Evolutionary conservation across 2,113 vertebrate species (phyloP), one percentile per base, ranked within the genome.

Genomic region (Podilymbus podiceps): DNA sequence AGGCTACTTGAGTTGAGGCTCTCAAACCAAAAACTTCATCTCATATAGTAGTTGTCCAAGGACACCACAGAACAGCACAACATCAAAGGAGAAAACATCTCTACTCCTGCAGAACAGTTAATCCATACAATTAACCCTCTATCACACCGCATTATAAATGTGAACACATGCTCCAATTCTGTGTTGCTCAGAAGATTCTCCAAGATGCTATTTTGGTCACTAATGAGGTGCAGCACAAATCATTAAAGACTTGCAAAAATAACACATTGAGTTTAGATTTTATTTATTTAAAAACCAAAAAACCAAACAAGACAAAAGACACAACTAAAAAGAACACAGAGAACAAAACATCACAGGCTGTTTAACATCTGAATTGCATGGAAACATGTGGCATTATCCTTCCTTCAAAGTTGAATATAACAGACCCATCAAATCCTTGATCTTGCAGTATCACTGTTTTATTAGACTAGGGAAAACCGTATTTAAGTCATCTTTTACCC

Each of bases 41-140:
- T 85, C 74, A 14, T 33, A 33, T n/a, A 89, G n/a, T 50, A 81
- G 84, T 64, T 72, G 68, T 94, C 52, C 69, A 89, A 76, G 58
- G 44, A 89, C 59, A 85, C 38, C 69, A 60, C 38, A 74, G 40
- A 95, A 52, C 42, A 87, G 31, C n/a, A 69, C 38, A 93, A 80
- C 80, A 91, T 95, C 71, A 93, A 96, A 96, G 60, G 10, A 74
- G 60, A 75, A 87, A 78, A 49, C 58, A 89, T 78, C 47, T 67
- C 60, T 59, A 23, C 80, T 90, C 33, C 73, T 72, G 78, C 77
- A 79, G 81, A 94, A 92, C 89, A 87, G 68, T 81, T 93, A 90
- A 95, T 97, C 84, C 87, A 31, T 24, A 68, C 91, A 95, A 75
- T 89, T 89, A 95, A 95, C 89, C 73, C 77, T 78, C 76, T 47